Evolutionary conservation across 1,140 invertebrate genomes (phyloP).

Genomic region (Bradysia coprophila): DNA sequence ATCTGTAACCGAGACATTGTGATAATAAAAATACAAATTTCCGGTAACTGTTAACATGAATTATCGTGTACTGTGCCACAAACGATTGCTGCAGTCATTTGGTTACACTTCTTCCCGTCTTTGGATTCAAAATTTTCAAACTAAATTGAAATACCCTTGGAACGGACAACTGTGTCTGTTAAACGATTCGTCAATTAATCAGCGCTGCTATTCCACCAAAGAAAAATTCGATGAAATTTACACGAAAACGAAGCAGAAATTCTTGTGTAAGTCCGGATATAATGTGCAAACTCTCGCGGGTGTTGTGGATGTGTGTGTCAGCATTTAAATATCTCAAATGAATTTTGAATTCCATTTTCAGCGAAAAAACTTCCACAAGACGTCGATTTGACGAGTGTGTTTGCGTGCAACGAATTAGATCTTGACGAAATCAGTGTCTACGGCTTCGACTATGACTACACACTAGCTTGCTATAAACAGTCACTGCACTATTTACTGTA

Average conservation of each 20-base stretch:
- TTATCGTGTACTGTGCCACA: too few species aligned
- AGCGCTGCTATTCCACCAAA: too few species aligned
- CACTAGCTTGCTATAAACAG: slow-evolving; percentile 86
- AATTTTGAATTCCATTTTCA: slow-evolving; percentile 16
- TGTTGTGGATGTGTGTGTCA: slow-evolving; percentile 4
- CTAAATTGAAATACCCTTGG: too few species aligned
- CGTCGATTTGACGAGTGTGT: slow-evolving; percentile 71
- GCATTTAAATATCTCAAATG: slow-evolving; percentile 6
- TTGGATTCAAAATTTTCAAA: too few species aligned
- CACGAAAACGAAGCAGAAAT: slow-evolving; percentile 24
- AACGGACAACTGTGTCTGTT: too few species aligned
- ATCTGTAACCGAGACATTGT: too few species aligned
- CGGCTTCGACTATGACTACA: slow-evolving; percentile 99
- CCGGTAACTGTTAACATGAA: too few species aligned
- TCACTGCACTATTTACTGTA: slow-evolving; percentile 83
- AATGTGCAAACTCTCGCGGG: slow-evolving; percentile 5
- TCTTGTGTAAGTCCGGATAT: slow-evolving; percentile 25
- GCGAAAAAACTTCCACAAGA: slow-evolving; percentile 75
- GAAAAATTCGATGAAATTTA: slow-evolving; percentile 25
- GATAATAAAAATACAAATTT: too few species aligned
- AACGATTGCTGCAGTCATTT: too few species aligned
- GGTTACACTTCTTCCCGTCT: too few species aligned
- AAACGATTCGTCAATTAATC: slow-evolving; percentile 10
- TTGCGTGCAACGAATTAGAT: slow-evolving; percentile 94
- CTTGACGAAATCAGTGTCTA: slow-evolving; percentile 83